phyloP scores from a whole-genome alignment of 2,113 vertebrate genomes.

The Dipodomys ordii region DNA sequence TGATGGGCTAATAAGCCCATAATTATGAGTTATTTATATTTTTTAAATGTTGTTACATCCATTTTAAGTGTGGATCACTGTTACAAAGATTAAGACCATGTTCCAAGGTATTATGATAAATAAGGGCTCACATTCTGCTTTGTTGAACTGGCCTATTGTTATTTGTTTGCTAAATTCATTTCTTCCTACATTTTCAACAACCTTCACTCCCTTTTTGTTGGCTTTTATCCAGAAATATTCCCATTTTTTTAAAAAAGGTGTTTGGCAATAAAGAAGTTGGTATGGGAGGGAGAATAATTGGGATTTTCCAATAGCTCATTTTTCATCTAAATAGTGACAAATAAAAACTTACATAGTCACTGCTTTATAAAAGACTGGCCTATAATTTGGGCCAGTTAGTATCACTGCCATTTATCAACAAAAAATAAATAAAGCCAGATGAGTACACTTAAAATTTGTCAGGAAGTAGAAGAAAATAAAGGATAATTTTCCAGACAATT shows the following conservation, averaged over 20 bases:
- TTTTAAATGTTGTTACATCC: too few relatives aligned
- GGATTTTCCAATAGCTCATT: neutral
- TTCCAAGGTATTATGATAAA: neutral
- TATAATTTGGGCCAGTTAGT: neutral
- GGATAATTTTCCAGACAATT: neutral
- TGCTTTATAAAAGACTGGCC: neutral
- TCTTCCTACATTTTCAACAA: neutral
- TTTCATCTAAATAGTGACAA: constrained; percentile 34
- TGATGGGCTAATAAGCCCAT: neutral
- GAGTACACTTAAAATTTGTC: neutral
- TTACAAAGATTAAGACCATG: constrained; percentile 1
- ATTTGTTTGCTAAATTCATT: neutral
- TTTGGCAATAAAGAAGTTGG: neutral
- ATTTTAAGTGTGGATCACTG: constrained; percentile 7
- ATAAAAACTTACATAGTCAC: neutral
- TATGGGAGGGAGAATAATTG: neutral
- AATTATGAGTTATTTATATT: neutral
- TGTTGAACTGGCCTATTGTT: neutral
- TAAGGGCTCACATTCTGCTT: neutral
- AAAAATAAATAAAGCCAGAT: constrained; percentile 6
- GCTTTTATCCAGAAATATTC: neutral
- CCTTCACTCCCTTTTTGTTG: neutral
- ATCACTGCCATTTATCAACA: neutral
- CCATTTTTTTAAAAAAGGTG: neutral
- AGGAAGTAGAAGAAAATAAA: neutral